phyloP scores from a whole-genome alignment of 2,113 vertebrate genomes.

The Tursiops truncatus region DNA sequence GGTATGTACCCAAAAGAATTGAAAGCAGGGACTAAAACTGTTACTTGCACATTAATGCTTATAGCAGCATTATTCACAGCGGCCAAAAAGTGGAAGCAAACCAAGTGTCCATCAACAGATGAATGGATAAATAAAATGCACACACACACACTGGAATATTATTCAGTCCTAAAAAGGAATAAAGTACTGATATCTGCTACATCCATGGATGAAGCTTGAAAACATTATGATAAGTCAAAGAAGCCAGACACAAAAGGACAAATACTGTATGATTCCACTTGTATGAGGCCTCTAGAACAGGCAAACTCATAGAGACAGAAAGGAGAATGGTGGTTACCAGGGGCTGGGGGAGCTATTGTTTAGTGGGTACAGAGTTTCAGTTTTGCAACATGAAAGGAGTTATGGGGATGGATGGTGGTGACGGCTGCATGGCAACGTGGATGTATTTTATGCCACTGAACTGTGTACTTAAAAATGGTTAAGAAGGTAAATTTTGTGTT shows the following conservation, averaged over 20 bases:
- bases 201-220: not conserved
- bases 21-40: not conserved
- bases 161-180: too few species aligned
- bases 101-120: not conserved
- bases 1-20: not conserved
- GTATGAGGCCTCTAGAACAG: not conserved
- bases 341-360: not conserved
- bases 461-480: not conserved
- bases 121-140: not conserved
- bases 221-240: not conserved
- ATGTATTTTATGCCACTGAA: not conserved
- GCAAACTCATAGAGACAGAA: not conserved
- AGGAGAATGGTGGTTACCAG: not conserved
- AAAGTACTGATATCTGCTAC: too few species aligned
- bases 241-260: not conserved
- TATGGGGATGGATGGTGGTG: not conserved
- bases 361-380: not conserved
- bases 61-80: not conserved
- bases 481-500: not conserved
- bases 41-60: not conserved
- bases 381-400: not conserved
- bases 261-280: not conserved
- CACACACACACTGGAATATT: too few species aligned
- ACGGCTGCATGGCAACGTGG: not conserved
- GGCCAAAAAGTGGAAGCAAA: not conserved